Conservation (phyloP, 2,797 vertebrate species). For the Hephaestus fuliginosus region DNA sequence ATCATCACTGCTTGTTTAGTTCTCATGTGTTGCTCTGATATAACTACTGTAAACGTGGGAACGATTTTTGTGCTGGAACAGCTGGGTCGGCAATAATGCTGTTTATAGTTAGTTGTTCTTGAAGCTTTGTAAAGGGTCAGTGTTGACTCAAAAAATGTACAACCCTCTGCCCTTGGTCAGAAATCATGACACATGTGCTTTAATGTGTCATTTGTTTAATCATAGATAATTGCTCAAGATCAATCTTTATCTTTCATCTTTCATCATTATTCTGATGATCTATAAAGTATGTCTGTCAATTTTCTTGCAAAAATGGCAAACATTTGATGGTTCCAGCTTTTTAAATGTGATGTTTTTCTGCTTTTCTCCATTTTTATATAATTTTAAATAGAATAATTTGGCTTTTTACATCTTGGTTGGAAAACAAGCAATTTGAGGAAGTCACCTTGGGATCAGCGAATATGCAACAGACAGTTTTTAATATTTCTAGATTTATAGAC, state of each 20-base stretch:
- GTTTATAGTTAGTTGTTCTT: neutral
- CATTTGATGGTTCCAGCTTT: neutral
- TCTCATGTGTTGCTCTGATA: constrained; percentile 19
- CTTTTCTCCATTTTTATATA: neutral
- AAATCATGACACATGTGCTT: neutral
- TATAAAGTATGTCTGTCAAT: neutral
- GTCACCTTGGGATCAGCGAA: neutral
- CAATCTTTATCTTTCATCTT: neutral
- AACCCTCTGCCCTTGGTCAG: neutral
- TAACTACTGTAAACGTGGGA: neutral
- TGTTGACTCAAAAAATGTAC: neutral
- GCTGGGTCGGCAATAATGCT: neutral
- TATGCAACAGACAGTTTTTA: neutral
- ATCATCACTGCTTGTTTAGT: constrained; percentile 53
- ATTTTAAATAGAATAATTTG: neutral
- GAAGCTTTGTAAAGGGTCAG: neutral
- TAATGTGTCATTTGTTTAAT: too few relatives aligned
- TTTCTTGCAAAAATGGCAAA: neutral
- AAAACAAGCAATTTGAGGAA: neutral
- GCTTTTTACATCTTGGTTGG: neutral
- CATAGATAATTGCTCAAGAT: too few relatives aligned
- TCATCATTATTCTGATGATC: too few relatives aligned
- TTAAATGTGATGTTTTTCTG: neutral
- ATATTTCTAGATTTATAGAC: neutral
- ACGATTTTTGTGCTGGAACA: constrained; percentile 8